Conservation (phyloP, 2,888 invertebrate species). For the Orthosia gothica region DNA sequence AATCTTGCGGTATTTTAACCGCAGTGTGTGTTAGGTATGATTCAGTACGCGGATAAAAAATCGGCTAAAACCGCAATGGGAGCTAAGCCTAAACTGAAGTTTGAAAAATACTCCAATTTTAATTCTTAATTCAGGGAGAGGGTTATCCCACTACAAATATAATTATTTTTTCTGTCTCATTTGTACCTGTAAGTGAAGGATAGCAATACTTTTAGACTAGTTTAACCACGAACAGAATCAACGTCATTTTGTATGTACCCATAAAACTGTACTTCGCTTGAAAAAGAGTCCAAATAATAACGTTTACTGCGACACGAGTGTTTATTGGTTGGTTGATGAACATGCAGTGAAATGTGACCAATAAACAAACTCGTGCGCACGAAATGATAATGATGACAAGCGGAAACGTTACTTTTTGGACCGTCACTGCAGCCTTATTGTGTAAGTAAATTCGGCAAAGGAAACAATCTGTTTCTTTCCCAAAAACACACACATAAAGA, state of each 20-base stretch:
- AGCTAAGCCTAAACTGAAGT: too few relatives aligned
- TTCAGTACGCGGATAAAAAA: too few relatives aligned
- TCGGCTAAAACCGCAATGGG: too few relatives aligned
- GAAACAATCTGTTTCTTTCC: too few relatives aligned
- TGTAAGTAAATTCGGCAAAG: too few relatives aligned
- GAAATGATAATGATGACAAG: slow-evolving; percentile 15
- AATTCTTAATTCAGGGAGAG: too few relatives aligned
- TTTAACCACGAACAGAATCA: background rate
- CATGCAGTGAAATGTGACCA: slow-evolving; percentile 13
- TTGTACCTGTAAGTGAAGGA: background rate
- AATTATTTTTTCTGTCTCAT: background rate
- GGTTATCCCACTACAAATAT: background rate
- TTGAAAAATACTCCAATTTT: too few relatives aligned
- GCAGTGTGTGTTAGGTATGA: too few relatives aligned
- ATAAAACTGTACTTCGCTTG: background rate
- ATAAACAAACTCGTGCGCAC: slow-evolving; percentile 17
- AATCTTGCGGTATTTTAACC: too few relatives aligned
- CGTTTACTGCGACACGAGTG: background rate
- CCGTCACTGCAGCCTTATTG: too few relatives aligned
- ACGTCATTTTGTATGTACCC: slow-evolving; percentile 21
- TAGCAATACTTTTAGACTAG: slow-evolving; percentile 14
- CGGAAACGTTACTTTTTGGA: slow-evolving; percentile 39
- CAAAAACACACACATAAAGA: too few relatives aligned
- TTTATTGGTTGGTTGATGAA: slow-evolving; percentile 2
- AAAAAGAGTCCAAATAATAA: slow-evolving; percentile 24